These are phyloP conservation scores for Mesochorus sp. DNA, from an alignment of 2,888 invertebrate genomes.

Conservation along the genomic window DNA sequence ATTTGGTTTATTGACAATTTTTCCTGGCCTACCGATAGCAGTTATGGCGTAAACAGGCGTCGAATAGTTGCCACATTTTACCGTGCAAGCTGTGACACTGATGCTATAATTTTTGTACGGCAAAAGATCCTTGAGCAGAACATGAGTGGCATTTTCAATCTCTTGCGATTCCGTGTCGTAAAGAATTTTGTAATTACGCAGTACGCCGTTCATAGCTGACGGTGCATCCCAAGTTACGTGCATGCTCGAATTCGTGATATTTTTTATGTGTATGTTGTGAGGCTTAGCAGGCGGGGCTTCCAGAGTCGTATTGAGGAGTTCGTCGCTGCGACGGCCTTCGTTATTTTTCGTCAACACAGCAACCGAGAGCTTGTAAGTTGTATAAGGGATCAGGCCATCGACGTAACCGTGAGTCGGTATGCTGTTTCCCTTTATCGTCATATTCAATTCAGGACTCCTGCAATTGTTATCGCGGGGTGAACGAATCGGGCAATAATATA, in stretches of 20 bases:
- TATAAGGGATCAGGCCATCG: slow-evolving; percentile 88
- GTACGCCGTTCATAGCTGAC: slow-evolving; percentile 87
- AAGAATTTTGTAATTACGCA: slow-evolving; percentile 87
- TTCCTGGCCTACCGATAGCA: slow-evolving; percentile 85
- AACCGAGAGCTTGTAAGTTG: slow-evolving; percentile 88
- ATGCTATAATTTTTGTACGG: slow-evolving; percentile 88
- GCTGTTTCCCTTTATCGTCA: slow-evolving; percentile 82
- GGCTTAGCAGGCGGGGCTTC: slow-evolving; percentile 87
- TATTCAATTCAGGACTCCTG: slow-evolving; percentile 82
- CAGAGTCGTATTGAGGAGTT: slow-evolving; percentile 86
- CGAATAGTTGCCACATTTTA: slow-evolving; percentile 85
- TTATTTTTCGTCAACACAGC: slow-evolving; percentile 85
- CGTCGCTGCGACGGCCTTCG: slow-evolving; percentile 85
- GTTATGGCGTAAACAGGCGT: slow-evolving; percentile 84
- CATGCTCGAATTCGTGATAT: slow-evolving; percentile 86
- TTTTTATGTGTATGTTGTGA: slow-evolving; percentile 84
- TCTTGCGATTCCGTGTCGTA: slow-evolving; percentile 77
- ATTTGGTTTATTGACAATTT: slow-evolving; percentile 77
- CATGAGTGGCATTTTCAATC: slow-evolving; percentile 69
- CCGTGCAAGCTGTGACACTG: slow-evolving; percentile 88
- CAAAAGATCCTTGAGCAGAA: slow-evolving; percentile 80
- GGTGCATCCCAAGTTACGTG: slow-evolving; percentile 88
- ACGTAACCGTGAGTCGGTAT: slow-evolving; percentile 84
- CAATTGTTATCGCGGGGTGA: slow-evolving; percentile 84
- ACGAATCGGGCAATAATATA: slow-evolving; percentile 88